Conservation (phyloP, 2,113 vertebrate genomes). For the Danionella cerebrum region DNA sequence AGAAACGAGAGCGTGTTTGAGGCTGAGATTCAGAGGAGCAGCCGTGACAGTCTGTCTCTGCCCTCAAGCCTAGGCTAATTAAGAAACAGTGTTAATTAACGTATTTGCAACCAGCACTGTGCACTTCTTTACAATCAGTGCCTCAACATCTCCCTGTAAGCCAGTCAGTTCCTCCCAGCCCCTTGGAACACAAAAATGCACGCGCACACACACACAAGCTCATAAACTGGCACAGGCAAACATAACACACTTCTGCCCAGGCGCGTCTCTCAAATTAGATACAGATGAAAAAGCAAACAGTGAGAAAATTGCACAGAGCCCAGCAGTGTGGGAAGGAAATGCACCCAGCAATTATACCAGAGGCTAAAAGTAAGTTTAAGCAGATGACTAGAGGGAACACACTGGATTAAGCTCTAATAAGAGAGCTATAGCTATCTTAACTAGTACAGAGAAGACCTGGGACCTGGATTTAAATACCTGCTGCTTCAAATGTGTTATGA, state of each 20-base stretch:
- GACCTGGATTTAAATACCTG: background rate
- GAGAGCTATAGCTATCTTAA: constrained; percentile 11
- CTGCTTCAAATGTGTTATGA: background rate
- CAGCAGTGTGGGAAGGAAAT: constrained; percentile 20
- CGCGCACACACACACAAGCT: background rate
- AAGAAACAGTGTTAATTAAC: constrained; percentile 40
- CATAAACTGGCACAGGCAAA: background rate
- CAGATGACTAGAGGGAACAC: constrained; percentile 16
- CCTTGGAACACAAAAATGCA: background rate
- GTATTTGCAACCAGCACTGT: constrained; percentile 26
- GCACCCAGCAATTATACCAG: constrained; percentile 28
- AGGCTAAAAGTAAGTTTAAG: constrained; percentile 16
- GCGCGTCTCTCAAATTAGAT: constrained; percentile 40
- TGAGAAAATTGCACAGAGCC: constrained; percentile 32
- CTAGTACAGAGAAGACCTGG: background rate
- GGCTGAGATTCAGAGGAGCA: constrained; percentile 20
- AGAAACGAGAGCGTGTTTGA: constrained; percentile 6
- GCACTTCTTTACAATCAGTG: constrained; percentile 19
- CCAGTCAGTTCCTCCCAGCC: constrained; percentile 23
- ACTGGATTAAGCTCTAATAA: constrained; percentile 12
- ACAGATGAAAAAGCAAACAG: constrained; percentile 37
- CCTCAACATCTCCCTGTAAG: constrained; percentile 22
- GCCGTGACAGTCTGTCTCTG: constrained; percentile 22
- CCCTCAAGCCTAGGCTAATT: constrained; percentile 28
- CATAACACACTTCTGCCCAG: constrained; percentile 32